Percentiles rank a stretch among this genome's conserved stretches.
Conservation (phyloP, 2,888 invertebrate genomes). For the Lithophane ornitopus region DNA sequence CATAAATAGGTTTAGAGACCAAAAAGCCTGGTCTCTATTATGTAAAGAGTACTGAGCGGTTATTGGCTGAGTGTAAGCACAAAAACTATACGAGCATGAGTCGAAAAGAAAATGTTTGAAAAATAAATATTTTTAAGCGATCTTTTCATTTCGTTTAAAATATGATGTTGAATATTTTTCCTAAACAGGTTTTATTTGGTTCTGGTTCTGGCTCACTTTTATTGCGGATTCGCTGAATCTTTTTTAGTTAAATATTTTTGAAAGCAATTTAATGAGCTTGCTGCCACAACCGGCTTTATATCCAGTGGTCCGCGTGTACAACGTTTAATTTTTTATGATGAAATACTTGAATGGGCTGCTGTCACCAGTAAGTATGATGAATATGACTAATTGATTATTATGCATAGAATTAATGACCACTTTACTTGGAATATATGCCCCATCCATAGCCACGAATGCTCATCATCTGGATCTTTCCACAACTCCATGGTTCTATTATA, state of each 20-base stretch:
- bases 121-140: conserved; percentile 47
- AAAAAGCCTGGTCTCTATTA: conserved; percentile 39
- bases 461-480: not conserved
- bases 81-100: conserved; percentile 26
- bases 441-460: not conserved
- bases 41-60: conserved; percentile 37
- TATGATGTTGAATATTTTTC: conserved; percentile 47
- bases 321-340: conserved; percentile 6
- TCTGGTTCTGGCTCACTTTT: conserved; percentile 29
- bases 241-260: conserved; percentile 37
- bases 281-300: conserved; percentile 20
- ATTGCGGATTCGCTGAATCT: conserved; percentile 28
- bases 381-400: not conserved
- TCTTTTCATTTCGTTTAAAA: conserved; percentile 56
- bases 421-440: not conserved
- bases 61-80: conserved; percentile 44
- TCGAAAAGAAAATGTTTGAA: conserved; percentile 36
- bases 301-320: conserved; percentile 14
- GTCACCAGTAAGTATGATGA: not conserved
- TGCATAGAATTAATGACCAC: not conserved
- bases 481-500: not conserved
- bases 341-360: conserved; percentile 4
- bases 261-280: conserved; percentile 54
- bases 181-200: conserved; percentile 42
- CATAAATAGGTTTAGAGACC: conserved; percentile 49